Base-by-base conservation (phyloP, 2,888 invertebrate species). In the Alloplasta piceator region DNA sequence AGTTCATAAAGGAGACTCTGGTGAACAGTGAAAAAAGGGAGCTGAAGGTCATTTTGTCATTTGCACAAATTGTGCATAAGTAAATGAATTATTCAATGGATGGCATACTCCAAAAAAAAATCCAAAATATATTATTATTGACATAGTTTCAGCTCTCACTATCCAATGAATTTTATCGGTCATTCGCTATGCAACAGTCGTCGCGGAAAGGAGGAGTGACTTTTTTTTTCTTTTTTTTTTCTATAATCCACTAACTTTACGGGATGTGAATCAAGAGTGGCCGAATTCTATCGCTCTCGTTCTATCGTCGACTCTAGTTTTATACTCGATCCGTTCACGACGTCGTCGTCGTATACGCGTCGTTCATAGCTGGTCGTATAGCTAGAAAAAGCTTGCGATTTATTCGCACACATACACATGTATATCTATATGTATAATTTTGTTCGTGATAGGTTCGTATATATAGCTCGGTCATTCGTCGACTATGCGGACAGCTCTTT, bases 401-500 rank as follows among this genome's bases (percentile, higher is more conserved):
- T 5, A 26, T 26, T 26, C 26, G 26, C 26, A 26, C 26, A 26
- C 26, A 26, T 26, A 26, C 26, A 26, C 3, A 56, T 2, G 7
- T 26, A 56, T 56, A 46, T 63, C 26, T n/a, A 26, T 63, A 38
- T 66, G 50, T 71, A 14, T 52, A 52, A 43, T 77, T 52, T 61
- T 41, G 61, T 39, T 16, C 43, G 66, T 66, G 52, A 67, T 61
- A 64, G 12, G 60, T 71, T 55, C 71, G 71, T 39, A 52, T 50
- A 68, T 61, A 66, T 61, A 71, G 67, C 67, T 70, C 71, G 61
- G 61, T 72, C 52, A 70, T 74, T 81, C 78, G 74, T 81, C 67
- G 75, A 71, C 71, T 66, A 61, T 61, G 60, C 79, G 70, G 70
- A 75, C 71, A 72, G 78, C 60, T 70, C 61, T 78, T 73, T 72